These are phyloP conservation scores for Pammene aurita DNA, from an alignment of 2,888 invertebrate genomes.

Conservation along the genomic window DNA sequence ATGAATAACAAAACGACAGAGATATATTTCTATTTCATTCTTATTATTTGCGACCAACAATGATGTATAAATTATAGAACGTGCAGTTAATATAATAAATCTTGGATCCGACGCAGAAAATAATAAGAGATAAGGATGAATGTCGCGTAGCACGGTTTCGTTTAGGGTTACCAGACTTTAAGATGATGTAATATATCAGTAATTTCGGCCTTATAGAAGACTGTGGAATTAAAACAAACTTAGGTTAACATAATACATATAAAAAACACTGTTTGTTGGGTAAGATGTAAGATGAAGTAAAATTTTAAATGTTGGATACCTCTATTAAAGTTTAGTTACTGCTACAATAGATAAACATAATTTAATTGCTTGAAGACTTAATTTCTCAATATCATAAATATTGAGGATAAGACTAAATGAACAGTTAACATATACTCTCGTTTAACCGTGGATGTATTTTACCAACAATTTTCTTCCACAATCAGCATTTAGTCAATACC, in stretches of 20 bases:
- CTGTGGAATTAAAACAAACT: background rate
- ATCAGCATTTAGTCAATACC: background rate
- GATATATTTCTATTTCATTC: constrained; percentile 81
- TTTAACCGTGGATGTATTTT: background rate
- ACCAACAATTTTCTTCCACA: background rate
- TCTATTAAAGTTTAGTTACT: too few species aligned
- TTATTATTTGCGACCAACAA: constrained; percentile 74
- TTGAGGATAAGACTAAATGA: too few species aligned
- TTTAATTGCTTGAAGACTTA: too few species aligned
- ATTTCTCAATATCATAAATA: too few species aligned
- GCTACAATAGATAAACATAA: too few species aligned
- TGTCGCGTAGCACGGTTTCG: constrained; percentile 25
- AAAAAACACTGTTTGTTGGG: too few species aligned
- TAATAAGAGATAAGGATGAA: constrained; percentile 26
- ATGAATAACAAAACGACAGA: constrained; percentile 83
- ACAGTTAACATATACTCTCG: too few species aligned
- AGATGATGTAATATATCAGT: too few species aligned
- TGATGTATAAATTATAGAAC: constrained; percentile 67
- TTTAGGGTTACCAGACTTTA: constrained; percentile 6
- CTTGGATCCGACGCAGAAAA: constrained; percentile 46
- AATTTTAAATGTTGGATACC: too few species aligned
- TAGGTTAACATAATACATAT: background rate
- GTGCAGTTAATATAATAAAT: constrained; percentile 60
- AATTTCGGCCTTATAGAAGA: background rate
- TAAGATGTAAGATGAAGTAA: too few species aligned